These are phyloP conservation scores for Agrochola lota DNA, from an alignment of 2,888 invertebrate species.

Conservation along the genomic window DNA sequence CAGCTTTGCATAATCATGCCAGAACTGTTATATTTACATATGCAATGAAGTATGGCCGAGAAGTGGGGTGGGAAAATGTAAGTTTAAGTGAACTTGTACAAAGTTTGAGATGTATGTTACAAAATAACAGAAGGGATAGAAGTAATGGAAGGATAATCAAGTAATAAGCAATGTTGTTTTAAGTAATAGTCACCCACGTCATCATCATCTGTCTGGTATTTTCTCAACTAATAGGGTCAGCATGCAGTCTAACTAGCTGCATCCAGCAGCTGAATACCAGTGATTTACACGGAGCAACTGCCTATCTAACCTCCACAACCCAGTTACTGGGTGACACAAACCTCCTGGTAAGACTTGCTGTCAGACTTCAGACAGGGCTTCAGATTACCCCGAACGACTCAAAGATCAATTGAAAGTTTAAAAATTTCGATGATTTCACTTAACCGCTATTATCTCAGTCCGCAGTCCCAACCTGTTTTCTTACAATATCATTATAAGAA, in stretches of 20 bases:
- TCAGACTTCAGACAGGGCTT: not conserved
- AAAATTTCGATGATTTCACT: not conserved
- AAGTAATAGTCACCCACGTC: not conserved
- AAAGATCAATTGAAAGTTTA: not conserved
- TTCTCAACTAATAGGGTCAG: not conserved
- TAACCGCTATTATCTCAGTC: not conserved
- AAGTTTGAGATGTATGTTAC: constrained; percentile 13
- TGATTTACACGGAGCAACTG: not conserved
- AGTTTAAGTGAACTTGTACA: not conserved
- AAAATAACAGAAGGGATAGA: not conserved
- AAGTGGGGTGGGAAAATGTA: not conserved
- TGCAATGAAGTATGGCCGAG: not conserved
- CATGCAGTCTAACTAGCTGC: not conserved
- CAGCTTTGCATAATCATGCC: constrained; percentile 10
- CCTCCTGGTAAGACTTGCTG: not conserved
- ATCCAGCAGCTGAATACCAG: not conserved
- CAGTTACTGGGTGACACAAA: not conserved
- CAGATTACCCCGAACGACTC: not conserved
- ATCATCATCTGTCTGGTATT: not conserved
- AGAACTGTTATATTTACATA: constrained; percentile 1
- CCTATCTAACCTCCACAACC: not conserved
- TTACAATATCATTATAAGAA: not conserved
- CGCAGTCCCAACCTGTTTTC: not conserved
- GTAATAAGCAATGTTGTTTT: not conserved
- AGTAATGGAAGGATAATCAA: not conserved